Conservation (phyloP, 2,888 invertebrate genomes). For the Chironomus tentans region DNA sequence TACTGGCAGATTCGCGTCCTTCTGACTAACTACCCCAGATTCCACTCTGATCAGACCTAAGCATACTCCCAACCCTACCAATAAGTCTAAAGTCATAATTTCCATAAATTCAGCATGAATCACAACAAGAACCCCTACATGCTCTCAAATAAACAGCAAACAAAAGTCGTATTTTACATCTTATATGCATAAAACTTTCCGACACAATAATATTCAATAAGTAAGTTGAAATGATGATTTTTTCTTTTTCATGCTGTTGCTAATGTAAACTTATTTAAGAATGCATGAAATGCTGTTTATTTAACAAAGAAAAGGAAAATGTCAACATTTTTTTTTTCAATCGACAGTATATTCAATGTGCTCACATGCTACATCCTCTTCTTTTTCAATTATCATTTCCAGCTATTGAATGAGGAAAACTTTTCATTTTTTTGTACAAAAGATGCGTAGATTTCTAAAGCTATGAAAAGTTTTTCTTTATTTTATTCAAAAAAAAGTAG, state of each 20-base stretch:
- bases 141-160: no score
- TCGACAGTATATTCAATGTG: background rate
- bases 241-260: background rate
- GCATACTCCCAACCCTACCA: no score
- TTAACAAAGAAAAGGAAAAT: background rate
- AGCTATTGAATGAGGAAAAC: background rate
- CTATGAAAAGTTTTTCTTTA: background rate
- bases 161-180: no score
- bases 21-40: no score
- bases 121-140: no score
- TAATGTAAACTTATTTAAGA: background rate
- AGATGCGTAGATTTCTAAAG: background rate
- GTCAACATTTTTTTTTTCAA: slow-evolving; percentile 5
- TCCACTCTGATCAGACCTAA: no score
- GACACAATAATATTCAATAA: no score
- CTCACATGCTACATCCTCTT: background rate
- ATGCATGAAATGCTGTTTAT: background rate
- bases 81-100: no score
- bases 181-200: no score
- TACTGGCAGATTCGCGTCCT: no score
- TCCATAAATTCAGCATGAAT: no score
- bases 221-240: no score
- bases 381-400: background rate
- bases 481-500: background rate
- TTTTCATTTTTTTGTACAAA: background rate